Evolutionary conservation across 1,140 invertebrate genomes (phyloP), one percentile per base, ranked within the genome.

Genomic region (Pseudomyrmex cubaensis): DNA sequence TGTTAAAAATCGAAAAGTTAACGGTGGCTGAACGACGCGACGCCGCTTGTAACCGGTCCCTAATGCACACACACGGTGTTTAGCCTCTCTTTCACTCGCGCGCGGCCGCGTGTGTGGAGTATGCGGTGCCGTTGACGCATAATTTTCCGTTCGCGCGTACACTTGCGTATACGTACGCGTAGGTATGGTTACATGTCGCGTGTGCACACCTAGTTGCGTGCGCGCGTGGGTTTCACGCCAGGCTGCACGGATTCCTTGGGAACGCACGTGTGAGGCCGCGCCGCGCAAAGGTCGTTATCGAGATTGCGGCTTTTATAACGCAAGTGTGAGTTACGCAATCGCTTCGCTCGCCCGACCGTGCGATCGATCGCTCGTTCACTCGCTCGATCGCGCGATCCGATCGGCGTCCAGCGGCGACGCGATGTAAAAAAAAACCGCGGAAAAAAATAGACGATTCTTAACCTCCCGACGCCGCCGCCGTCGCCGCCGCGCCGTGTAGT

Each of bases 251-350:
- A 80, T 80, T 80, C 76, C 76, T 80, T 80, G 76, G 46, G 66
- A 80, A 80, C 66, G 76, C 66, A 72, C 52, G 76, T 72, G 76
- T 72, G 66, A 80, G 76, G 66, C 76, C 54, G 54, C 52, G 66
- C 67, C 76, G 64, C 76, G 76, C 66, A 80, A 80, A 80, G 76
- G 76, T 80, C 76, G 76, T 80, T 80, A 80, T 72, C 54, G 76
- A 80, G 76, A 70, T 72, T 72, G 76, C 66, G 76, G 76, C 76
- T 80, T 80, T 61, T 80, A 44, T 72, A 80, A 72, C 76, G 76
- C 76, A 67, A 70, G 76, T 78, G 64, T 72, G 59, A 80, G 66
- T 80, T 80, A 80, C 76, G 76, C 76, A 80, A 80, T 70, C 61
- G 59, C 50, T 61, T 35, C 48, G 48, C 22, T 61, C 5, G 35